Evolutionary conservation across 2,113 vertebrate genomes (phyloP), one percentile per base, ranked within the genome.

Genomic region (Hydropotes inermis): DNA sequence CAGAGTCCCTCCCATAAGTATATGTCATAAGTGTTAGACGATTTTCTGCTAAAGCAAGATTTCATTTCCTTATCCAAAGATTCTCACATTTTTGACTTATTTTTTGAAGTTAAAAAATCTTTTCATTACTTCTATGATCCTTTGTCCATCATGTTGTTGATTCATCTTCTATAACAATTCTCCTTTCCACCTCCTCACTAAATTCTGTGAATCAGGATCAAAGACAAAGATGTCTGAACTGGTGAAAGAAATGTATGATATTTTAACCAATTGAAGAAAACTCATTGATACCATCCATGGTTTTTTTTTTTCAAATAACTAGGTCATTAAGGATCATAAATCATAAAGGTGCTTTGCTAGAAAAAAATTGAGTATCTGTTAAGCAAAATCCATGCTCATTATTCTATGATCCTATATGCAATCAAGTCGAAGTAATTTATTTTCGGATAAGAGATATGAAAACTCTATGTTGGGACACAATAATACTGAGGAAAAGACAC

Each of bases 71-170:
- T 96, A 96, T 96, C 89, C 97, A 98, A 97, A 97, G 96, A 98
- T 67, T 97, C 97, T 97, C 33, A 97, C 81, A 96, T 94, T 98
- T 98, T 95, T 74, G 67, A 36, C 27, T 98, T 98, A 96, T 97
- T 98, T 98, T 96, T 98, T 98, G 94, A 96, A 96, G 98, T 89
- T 96, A 97, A 94, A 98, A 98, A 98, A 96, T 97, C 94, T 97
- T 97, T 98, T 89, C n/a, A 98, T 78, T 97, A 94, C 95, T 97
- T 98, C 95, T 98, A 23, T 98, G 96, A 98, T 98, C 95, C n/a
- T 98, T 98, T 98, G 92, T 97, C 95, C 97, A 84, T 79, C 1
- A 0, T 81, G 58, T 97, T 98, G 76, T 98, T 98, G 98, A 97
- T 87, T 96, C 91, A 96, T 97, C 84, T 97, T 96, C 61, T 92